A percentile compares a stretch with the other conserved stretches of the same genome.
phyloP scores from a whole-genome alignment of 1,140 invertebrate genomes.

The Drosophila bocqueti region DNA sequence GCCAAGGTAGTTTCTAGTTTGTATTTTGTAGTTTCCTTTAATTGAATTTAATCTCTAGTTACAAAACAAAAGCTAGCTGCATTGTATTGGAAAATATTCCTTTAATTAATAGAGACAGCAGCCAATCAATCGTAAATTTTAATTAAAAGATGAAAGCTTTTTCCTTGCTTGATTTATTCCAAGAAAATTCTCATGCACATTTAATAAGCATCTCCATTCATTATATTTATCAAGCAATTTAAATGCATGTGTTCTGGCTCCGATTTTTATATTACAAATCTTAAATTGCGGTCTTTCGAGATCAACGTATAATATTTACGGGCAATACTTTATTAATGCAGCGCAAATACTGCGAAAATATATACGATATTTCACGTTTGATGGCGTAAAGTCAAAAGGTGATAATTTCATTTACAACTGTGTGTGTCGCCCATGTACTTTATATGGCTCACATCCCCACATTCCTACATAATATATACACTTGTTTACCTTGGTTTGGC shows the following conservation, averaged over 20 bases:
- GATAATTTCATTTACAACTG: constrained; percentile 48
- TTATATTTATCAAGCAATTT: constrained; percentile 16
- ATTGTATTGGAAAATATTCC: constrained; percentile 3
- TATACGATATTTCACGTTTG: constrained; percentile 17
- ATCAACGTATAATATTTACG: constrained; percentile 30
- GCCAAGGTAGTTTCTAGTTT: background rate
- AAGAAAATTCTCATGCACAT: background rate
- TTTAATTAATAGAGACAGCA: background rate
- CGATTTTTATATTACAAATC: constrained; percentile 29
- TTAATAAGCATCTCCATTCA: background rate
- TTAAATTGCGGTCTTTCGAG: constrained; percentile 1
- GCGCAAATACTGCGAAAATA: constrained; percentile 26
- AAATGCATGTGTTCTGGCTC: constrained; percentile 12
- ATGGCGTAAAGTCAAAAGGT: constrained; percentile 42
- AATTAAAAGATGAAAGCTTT: constrained; percentile 5
- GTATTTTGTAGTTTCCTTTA: background rate
- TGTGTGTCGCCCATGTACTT: constrained; percentile 14
- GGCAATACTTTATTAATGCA: constrained; percentile 31
- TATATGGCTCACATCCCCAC: constrained; percentile 1
- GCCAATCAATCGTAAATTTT: background rate
- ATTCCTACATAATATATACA: constrained; percentile 24
- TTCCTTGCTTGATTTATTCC: background rate
- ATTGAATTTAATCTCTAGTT: background rate
- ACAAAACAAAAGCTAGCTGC: background rate
- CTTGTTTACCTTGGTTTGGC: constrained; percentile 30